phyloP scores from a whole-genome alignment of 2,888 invertebrate genomes.

The Cheilosia soror region DNA sequence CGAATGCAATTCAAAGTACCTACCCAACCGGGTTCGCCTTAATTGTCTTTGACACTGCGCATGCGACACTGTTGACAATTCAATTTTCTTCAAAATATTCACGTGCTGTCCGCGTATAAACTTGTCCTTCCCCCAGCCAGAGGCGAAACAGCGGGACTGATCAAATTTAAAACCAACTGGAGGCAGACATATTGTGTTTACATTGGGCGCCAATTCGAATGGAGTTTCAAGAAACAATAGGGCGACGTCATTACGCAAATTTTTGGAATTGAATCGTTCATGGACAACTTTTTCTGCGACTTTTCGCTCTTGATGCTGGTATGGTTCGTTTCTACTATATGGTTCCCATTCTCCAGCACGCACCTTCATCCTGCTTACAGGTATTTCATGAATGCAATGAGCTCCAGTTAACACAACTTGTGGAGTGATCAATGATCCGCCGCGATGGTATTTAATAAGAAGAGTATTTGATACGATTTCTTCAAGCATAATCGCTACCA shows the following conservation, averaged over 20 bases:
- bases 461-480: conserved; percentile 78
- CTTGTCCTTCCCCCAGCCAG: conserved; percentile 82
- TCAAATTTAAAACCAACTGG: conserved; percentile 82
- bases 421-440: conserved; percentile 81
- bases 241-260: conserved; percentile 90
- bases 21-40: conserved; percentile 88
- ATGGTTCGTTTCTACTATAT: conserved; percentile 88
- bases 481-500: conserved; percentile 85
- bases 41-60: conserved; percentile 84
- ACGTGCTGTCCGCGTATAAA: conserved; percentile 84
- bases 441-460: conserved; percentile 84
- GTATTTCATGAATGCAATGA: conserved; percentile 86
- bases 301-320: conserved; percentile 88
- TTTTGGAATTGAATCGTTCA: conserved; percentile 86
- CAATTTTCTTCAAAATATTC: conserved; percentile 88
- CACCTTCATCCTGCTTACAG: conserved; percentile 82
- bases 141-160: conserved; percentile 79
- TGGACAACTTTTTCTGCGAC: conserved; percentile 86
- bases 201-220: conserved; percentile 86
- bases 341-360: conserved; percentile 94
- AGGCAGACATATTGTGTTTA: conserved; percentile 89
- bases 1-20: conserved; percentile 87
- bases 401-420: conserved; percentile 91
- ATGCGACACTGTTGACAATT: conserved; percentile 88
- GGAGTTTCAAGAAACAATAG: conserved; percentile 87